Base-by-base conservation (phyloP, 1,140 invertebrate species). In the Triops longicaudatus region DNA sequence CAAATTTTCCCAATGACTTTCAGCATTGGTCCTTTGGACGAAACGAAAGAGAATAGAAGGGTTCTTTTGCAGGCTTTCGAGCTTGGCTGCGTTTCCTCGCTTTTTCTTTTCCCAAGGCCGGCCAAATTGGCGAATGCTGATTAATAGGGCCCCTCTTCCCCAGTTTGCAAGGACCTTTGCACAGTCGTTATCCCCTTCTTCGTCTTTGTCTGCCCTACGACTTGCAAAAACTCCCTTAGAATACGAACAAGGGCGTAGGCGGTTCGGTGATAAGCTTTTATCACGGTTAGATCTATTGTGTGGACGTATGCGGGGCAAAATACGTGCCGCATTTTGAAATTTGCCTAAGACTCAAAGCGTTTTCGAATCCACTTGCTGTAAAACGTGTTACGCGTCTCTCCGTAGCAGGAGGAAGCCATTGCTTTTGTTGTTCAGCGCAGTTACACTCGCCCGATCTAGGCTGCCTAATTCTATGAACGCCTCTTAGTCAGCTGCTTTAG, bases 41-140 rank as follows among this genome's bases (percentile, higher is more conserved):
- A 9, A 63, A 9, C 50, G 50, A 63, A n/a, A n/a, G 14, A 63
- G 14, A 63, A 63, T n/a, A 63, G n/a, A 63, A 63, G 50, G 10
- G 50, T 63, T 63, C 50, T 22, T 63, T 63, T 63, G 50, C 50
- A 63, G 50, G 50, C 50, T 63, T 63, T 63, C 50, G 50, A 63
- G 50, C 50, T 63, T 63, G n/a, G 50, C n/a, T 63, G 50, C 50
- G 50, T 63, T 63, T 63, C 50, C 22, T 63, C 11, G 50, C 50
- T 63, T 63, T 63, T 63, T 63, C 50, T 63, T 63, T 37, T 63
- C 50, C 50, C 50, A 63, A 63, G 50, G 50, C n/a, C 50, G 50
- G 22, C 50, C 50, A 63, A 63, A 12, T 63, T 63, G 50, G 50
- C 50, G 50, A 63, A 63, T 63, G 50, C 50, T 63, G 50, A 63